Evolutionary conservation across 2,113 vertebrate genomes (phyloP), one percentile per base, ranked within the genome.

Genomic region (Motacilla alba): DNA sequence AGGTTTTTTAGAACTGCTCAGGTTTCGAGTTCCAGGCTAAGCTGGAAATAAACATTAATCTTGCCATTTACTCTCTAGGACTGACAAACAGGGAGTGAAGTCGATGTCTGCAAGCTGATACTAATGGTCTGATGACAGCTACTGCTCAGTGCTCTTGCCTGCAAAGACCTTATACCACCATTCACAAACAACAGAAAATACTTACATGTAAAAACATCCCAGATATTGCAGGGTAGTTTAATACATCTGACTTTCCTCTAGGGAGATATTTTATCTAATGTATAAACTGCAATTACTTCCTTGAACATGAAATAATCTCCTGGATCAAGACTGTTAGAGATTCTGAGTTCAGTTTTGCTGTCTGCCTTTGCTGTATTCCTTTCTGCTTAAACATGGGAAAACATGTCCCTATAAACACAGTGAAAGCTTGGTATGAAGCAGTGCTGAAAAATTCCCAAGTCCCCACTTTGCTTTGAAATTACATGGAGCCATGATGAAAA

Each of bases 71-170:
- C 86, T 96, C 80, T 94, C 86, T 78, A 90, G 39, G 41, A 78
- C 69, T 95, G 93, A 93, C 82, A 87, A 95, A 80, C 60, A 93
- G 72, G 88, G 90, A 95, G 85, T 53, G 69, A 95, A 90, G 41
- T 75, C 4, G 17, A 53, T 2, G 10, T 83, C 76, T 96, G 94
- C 94, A 94, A 95, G 76, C 60, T 94, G 95, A 96, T 75, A 95
- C 94, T 97, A 96, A 97, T 56, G 56, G 94, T 89, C 80, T 96
- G 95, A 81, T 93, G 94, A 96, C 93, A 96, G 94, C 86, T 92
- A 75, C 47, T 63, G 79, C 55, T 74, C 89, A 89, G 33, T 75
- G 58, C 1, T 1, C 30, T 75, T 82, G 56, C 53, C 37, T 89
- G 31, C 52, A 79, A 90, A 93, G 44, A 72, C 43, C 16, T 56